A percentile compares a stretch with the other conserved stretches of the same genome.
phyloP scores from a whole-genome alignment of 2,113 vertebrate species.

The Galbula dea region DNA sequence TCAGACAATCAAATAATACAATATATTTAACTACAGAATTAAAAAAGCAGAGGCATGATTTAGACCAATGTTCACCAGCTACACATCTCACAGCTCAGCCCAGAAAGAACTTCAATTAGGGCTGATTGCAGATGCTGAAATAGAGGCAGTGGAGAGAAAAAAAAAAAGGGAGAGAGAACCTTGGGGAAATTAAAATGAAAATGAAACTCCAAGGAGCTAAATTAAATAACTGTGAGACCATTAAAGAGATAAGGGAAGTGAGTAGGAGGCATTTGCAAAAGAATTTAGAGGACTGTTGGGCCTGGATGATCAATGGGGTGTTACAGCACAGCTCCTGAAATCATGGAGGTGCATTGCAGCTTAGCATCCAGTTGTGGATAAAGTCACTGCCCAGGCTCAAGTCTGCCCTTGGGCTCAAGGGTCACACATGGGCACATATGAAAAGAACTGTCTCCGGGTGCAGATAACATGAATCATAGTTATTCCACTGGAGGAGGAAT shows the following conservation, averaged over 20 bases:
- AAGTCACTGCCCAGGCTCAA: not conserved
- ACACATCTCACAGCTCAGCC: accelerated
- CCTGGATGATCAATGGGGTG: not conserved
- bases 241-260: not conserved
- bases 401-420: not conserved
- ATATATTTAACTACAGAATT: not conserved
- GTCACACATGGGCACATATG: not conserved
- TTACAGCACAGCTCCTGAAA: not conserved
- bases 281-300: not conserved
- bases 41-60: not conserved
- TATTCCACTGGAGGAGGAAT: not conserved
- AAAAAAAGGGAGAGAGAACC: not conserved
- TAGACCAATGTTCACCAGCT: not conserved
- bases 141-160: not conserved
- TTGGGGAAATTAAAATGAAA: conserved; percentile 63
- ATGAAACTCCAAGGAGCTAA: conserved; percentile 34
- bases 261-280: not conserved
- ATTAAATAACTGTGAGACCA: conserved; percentile 47
- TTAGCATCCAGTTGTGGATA: not conserved
- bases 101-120: not conserved
- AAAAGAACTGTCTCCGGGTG: not conserved
- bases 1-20: not conserved
- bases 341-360: not conserved
- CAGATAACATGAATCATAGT: not conserved
- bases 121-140: not conserved